A percentile compares a stretch with the other conserved stretches of the same genome.
Conservation (phyloP, 2,113 vertebrate genomes). For the Sigmodon hispidus region DNA sequence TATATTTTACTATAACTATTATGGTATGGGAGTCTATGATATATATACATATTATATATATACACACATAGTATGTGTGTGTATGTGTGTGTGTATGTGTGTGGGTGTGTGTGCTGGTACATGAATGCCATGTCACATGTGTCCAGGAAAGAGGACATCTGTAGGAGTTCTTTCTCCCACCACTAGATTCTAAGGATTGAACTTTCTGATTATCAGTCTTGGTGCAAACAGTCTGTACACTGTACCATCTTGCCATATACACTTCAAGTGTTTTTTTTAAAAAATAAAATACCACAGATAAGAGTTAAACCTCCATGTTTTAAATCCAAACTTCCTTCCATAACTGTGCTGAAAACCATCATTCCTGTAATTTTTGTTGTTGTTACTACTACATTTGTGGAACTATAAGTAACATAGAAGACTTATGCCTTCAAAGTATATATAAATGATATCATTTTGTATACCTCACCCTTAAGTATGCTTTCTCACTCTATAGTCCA, state of each 20-base stretch:
- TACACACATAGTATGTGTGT: not conserved
- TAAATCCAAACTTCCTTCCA: not conserved
- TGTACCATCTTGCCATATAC: not conserved
- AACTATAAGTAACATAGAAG: not conserved
- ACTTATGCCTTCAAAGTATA: not conserved
- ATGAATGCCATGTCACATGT: not conserved
- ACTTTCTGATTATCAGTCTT: not conserved
- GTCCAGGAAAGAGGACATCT: not conserved
- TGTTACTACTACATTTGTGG: not conserved
- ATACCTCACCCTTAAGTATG: not conserved
- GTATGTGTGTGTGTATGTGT: not conserved
- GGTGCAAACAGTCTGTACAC: not conserved
- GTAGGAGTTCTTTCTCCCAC: not conserved
- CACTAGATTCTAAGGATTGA: not conserved
- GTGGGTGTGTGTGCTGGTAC: not conserved
- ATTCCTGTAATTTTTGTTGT: not conserved
- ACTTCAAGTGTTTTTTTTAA: conserved; percentile 42
- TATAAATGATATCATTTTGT: not conserved
- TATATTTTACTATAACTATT: not conserved
- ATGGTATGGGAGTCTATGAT: not conserved
- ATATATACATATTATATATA: too few species aligned
- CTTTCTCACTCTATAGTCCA: not conserved
- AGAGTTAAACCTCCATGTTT: not conserved
- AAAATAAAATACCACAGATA: not conserved
- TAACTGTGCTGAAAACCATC: not conserved